Base-by-base conservation (phyloP, 2,113 vertebrate genomes). In the Lota lota region DNA sequence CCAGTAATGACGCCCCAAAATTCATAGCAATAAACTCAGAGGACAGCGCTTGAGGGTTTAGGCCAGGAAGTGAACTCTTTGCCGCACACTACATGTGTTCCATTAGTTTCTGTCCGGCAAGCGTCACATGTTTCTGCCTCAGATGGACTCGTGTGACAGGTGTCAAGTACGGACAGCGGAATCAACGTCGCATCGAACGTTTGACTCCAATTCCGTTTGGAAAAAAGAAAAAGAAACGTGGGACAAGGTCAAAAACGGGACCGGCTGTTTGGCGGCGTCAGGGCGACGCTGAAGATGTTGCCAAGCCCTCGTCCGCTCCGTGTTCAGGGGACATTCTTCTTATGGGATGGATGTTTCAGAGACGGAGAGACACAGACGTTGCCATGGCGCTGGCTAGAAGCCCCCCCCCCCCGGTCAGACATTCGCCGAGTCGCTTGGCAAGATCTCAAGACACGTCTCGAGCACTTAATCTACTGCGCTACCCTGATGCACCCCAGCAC, bases 121-220 rank as follows among this genome's bases (percentile, higher is more conserved):
- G 87, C 88, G 86, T 86, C 84, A 88, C 84, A 88, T 74, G 69
- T 64, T 50, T 65, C 28, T 40, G 78, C 75, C 77, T 86, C 82
- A 50, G 0, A 68, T 69, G 79, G 70, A 53, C 74, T 79, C 75
- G 83, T 86, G 87, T 79, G 57, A 63, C 69, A 86, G 82, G 85
- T 87, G 88, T 83, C 78, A 85, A 69, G 72, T 73, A 77, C 79
- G 83, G 79, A 64, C 53, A 65, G 58, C 72, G 75, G 65, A 69
- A 59, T 24, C 22, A 61, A 73, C 63, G 70, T 57, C 66, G 64
- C 56, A 54, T 28, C 77, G 79, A 81, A 72, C 61, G 59, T 58
- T 19, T 57, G 1, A 57, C 54, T n/a, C 8, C 54, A 8, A 57
- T 73, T 70, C 66, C 69, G 60, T 4, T 51, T 33, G 28, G 28